Evolutionary conservation across 2,888 invertebrate genomes (phyloP).

Genomic region (Sabatieria punctata): DNA sequence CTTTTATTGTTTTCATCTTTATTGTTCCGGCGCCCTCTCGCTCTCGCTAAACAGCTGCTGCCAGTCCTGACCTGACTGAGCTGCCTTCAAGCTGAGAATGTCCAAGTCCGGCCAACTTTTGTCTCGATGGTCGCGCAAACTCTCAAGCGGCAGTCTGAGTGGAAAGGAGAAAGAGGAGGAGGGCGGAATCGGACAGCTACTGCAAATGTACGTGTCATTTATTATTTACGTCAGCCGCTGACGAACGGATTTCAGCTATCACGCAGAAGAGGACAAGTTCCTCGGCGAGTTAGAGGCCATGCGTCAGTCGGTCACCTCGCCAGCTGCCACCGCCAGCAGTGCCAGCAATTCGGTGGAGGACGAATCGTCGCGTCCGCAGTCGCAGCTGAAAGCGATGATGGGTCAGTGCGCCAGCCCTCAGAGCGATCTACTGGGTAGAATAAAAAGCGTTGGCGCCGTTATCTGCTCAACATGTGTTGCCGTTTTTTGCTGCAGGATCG

Average conservation of each 20-base stretch:
- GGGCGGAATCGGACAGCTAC: no score
- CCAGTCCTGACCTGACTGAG: no score
- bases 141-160: no score
- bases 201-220: no score
- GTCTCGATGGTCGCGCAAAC: no score
- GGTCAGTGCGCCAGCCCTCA: slow-evolving; percentile 1
- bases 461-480: not conserved
- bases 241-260: not conserved
- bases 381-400: not conserved
- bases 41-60: no score
- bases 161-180: no score
- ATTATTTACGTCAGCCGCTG: no score
- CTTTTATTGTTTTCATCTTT: no score
- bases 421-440: slow-evolving; percentile 1
- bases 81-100: no score
- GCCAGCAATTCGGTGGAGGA: not conserved
- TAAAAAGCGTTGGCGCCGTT: not conserved
- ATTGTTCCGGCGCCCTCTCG: no score
- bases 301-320: not conserved
- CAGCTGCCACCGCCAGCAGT: not conserved
- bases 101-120: no score
- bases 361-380: not conserved
- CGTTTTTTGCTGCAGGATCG: slow-evolving; percentile 18
- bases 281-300: not conserved
- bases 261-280: not conserved